Base-by-base conservation (phyloP, 2,797 vertebrate species). In the Sardinella longiceps region DNA sequence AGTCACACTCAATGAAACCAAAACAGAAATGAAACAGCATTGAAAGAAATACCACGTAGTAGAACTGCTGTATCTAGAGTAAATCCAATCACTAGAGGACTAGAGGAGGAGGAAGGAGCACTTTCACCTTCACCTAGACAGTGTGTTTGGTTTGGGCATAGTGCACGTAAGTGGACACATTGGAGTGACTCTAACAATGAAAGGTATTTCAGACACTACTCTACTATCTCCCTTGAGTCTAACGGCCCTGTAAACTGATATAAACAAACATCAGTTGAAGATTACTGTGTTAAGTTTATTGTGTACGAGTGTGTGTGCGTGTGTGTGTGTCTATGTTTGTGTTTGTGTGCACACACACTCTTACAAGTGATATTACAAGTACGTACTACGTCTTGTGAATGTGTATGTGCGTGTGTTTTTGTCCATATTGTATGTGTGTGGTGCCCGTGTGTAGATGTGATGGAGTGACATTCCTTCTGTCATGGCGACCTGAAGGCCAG, bases 401-500 rank as follows among this genome's bases (percentile, higher is more conserved):
- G 12, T 74, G n/a, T 58, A 39, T 80, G 48, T 53, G 11, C 43
- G 74, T 81, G 28, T 48, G 53, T 66, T 37, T 74, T 15, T 74
- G 66, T 74, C 15, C 14, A 53, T 85, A 37, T 60, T 74, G 48
- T 80, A 46, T 81, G 70, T 82, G 81, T 81, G 82, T 37, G 1
- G 45, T 46, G 51, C 81, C 60, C 58, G 12, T 85, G 82, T 63
- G 51, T 66, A 81, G 46, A 33, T 82, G 23, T 90, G 58, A 83
- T 83, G 88, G 91, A 88, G 89, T 85, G 91, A 89, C 88, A 91
- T 92, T 93, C 83, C 82, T 89, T 25, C 89, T 83, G 90, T 91
- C 91, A 92, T 93, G 93, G 92, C 88, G 91, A 93, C 93, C 92
- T 91, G 91, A 90, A 91, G 92, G 93, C 94, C 95, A 95, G 94